phyloP scores from a whole-genome alignment of 2,888 invertebrate species.

The Ectemnius cavifrons region DNA sequence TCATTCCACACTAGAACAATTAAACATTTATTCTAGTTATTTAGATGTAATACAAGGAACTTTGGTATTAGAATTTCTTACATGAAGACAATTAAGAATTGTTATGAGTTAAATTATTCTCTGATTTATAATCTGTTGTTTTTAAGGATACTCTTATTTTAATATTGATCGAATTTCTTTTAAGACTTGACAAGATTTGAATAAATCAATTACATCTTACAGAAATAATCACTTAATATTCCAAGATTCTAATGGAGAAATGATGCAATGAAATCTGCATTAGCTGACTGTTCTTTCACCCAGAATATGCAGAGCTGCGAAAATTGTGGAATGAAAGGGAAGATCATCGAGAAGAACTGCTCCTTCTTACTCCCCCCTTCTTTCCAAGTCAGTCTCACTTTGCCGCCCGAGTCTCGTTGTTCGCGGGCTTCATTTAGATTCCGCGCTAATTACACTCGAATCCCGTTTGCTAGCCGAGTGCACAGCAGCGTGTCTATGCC shows the following conservation, averaged over 20 bases:
- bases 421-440: constrained; percentile 42
- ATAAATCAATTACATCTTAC: too few relatives aligned
- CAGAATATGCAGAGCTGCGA: not conserved
- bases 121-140: too few relatives aligned
- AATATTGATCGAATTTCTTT: too few relatives aligned
- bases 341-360: not conserved
- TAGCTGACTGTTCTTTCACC: not conserved
- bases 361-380: not conserved
- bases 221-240: too few relatives aligned
- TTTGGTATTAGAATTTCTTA: too few relatives aligned
- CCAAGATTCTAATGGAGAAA: not conserved
- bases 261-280: not conserved
- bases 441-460: constrained; percentile 44
- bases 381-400: not conserved
- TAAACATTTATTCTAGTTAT: too few relatives aligned
- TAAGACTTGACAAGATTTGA: too few relatives aligned
- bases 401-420: constrained; percentile 7
- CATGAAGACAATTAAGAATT: too few relatives aligned
- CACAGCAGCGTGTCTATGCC: not conserved
- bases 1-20: too few relatives aligned
- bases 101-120: too few relatives aligned
- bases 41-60: too few relatives aligned
- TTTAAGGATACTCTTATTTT: too few relatives aligned
- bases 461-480: constrained; percentile 17
- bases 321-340: not conserved